phyloP scores from a whole-genome alignment of 2,888 invertebrate genomes.

The Heteromyza rotundicornis region DNA sequence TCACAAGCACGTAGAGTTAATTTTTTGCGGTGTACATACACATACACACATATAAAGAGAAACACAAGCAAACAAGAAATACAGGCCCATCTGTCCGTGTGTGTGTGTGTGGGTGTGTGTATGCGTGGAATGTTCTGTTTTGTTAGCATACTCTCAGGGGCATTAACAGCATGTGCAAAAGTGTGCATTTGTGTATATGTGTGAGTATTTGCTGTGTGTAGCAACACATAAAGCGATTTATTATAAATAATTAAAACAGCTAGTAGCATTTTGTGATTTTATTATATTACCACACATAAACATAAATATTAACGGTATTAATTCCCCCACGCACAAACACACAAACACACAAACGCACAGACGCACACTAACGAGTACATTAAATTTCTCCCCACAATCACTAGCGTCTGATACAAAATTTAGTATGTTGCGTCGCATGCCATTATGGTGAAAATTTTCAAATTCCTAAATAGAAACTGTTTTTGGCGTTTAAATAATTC shows the following conservation, averaged over 20 bases:
- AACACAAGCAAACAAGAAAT: too few species aligned
- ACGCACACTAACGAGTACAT: neutral
- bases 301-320: conserved; percentile 23
- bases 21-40: neutral
- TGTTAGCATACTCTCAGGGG: conserved; percentile 19
- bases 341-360: neutral
- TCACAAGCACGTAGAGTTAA: too few species aligned
- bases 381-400: neutral
- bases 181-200: neutral
- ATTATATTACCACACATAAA: conserved; percentile 10
- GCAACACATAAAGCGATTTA: conserved; percentile 37
- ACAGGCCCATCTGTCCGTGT: neutral
- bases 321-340: conserved; percentile 5
- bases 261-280: conserved; percentile 9
- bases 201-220: neutral
- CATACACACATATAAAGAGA: neutral
- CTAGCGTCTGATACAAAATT: too few species aligned
- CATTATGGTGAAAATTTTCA: too few species aligned
- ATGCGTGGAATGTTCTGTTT: conserved; percentile 2
- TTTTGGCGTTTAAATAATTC: conserved; percentile 22
- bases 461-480: neutral
- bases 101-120: too few species aligned
- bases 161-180: conserved; percentile 21
- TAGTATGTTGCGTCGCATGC: too few species aligned
- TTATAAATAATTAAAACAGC: conserved; percentile 40